Conservation (phyloP, 2,888 invertebrate genomes). For the Drosophila anomalata region DNA sequence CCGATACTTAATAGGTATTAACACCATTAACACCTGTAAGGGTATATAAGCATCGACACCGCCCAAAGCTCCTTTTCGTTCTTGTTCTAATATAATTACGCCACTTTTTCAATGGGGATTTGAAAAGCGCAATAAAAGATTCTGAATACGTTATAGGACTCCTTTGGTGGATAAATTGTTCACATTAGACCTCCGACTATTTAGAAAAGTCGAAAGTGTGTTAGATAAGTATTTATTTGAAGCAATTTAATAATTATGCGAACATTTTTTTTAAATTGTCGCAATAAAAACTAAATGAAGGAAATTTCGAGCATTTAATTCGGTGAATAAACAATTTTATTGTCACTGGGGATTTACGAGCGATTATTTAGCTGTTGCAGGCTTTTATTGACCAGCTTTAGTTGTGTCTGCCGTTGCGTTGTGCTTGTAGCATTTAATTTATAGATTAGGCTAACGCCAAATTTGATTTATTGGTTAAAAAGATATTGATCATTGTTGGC, state of each 20-base stretch:
- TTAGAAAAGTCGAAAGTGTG: background rate
- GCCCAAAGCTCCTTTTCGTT: too few species aligned
- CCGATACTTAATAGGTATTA: too few species aligned
- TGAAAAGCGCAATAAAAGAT: background rate
- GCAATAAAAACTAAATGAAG: constrained; percentile 15
- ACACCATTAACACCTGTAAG: too few species aligned
- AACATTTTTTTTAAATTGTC: background rate
- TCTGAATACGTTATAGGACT: background rate
- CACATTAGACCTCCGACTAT: background rate
- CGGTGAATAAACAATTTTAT: constrained; percentile 78
- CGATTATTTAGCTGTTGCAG: constrained; percentile 71
- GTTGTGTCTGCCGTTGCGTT: constrained; percentile 39
- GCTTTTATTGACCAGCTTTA: constrained; percentile 25
- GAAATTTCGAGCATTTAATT: constrained; percentile 53
- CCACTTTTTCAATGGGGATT: background rate
- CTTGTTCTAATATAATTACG: background rate
- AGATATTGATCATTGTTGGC: constrained; percentile 73
- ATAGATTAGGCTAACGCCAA: constrained; percentile 67
- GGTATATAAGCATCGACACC: too few species aligned
- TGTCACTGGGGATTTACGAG: constrained; percentile 77
- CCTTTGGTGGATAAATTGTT: background rate
- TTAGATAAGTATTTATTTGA: background rate
- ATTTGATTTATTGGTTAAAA: constrained; percentile 77
- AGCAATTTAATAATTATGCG: background rate
- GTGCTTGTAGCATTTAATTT: constrained; percentile 64